phyloP scores from a whole-genome alignment of 2,888 invertebrate species.

The Elaeidobius kamerunicus region DNA sequence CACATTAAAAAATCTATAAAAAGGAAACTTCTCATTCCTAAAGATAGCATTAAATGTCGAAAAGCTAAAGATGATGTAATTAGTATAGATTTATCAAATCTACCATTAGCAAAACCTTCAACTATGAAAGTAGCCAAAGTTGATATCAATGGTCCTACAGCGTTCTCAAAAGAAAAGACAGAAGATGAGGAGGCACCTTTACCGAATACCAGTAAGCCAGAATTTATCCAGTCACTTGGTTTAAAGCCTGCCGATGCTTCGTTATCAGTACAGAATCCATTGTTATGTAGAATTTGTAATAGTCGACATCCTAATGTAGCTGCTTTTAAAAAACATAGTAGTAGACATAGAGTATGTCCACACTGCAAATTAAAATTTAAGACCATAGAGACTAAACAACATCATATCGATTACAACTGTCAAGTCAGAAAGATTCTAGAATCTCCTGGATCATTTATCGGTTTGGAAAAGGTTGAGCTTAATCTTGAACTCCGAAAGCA shows the following conservation, averaged over 20 bases:
- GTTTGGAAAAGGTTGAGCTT: constrained; percentile 13
- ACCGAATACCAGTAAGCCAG: constrained; percentile 15
- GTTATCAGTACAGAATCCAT: constrained; percentile 9
- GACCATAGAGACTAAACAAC: constrained; percentile 29
- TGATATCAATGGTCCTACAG: too few relatives aligned
- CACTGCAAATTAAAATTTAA: constrained; percentile 36
- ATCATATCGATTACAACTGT: constrained; percentile 30
- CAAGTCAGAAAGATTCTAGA: constrained; percentile 11
- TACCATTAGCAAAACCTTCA: neutral
- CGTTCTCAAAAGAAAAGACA: too few relatives aligned
- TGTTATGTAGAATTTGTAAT: constrained; percentile 36
- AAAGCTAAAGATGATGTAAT: too few relatives aligned
- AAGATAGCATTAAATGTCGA: too few relatives aligned
- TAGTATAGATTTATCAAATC: neutral
- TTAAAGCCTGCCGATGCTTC: constrained; percentile 17
- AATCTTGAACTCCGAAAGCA: constrained; percentile 9
- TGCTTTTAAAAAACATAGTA: constrained; percentile 34
- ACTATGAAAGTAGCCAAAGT: too few relatives aligned
- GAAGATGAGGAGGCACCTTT: too few relatives aligned
- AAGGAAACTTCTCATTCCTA: too few relatives aligned
- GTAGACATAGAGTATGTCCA: constrained; percentile 36
- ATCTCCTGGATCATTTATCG: constrained; percentile 6
- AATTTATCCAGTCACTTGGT: constrained; percentile 26
- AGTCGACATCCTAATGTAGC: constrained; percentile 26
- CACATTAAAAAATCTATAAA: too few relatives aligned